Evolutionary conservation across 2,888 invertebrate species (phyloP).

Genomic region (Amaurobius ferox): DNA sequence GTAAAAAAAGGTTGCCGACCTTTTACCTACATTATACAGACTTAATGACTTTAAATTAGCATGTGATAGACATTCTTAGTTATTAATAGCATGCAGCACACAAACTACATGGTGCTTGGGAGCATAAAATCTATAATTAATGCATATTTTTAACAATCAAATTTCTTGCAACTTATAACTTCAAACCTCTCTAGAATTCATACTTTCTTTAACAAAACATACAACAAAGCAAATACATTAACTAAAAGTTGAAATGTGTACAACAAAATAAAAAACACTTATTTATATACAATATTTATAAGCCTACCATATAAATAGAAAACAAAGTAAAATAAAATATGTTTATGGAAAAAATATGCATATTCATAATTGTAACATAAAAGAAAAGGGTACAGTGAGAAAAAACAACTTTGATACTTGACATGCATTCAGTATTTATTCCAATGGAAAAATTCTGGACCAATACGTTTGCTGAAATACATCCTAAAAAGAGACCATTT

Average conservation of each 20-base stretch:
- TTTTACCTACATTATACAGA: no score
- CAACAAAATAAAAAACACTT: neutral
- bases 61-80: no score
- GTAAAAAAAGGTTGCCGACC: no score
- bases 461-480: constrained; percentile 50
- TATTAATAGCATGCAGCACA: no score
- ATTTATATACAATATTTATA: neutral
- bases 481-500: neutral
- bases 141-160: no score
- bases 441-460: constrained; percentile 51
- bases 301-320: constrained; percentile 3
- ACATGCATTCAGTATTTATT: constrained; percentile 28
- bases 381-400: neutral
- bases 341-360: neutral
- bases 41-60: no score
- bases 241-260: neutral
- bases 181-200: no score
- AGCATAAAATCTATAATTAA: no score
- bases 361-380: neutral
- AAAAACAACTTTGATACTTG: constrained; percentile 1
- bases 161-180: no score
- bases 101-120: no score
- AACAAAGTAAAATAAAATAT: constrained; percentile 7
- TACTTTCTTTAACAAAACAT: no score
- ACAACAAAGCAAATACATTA: neutral